Conservation (phyloP, 1,140 invertebrate species). For the Hermetia illucens region DNA sequence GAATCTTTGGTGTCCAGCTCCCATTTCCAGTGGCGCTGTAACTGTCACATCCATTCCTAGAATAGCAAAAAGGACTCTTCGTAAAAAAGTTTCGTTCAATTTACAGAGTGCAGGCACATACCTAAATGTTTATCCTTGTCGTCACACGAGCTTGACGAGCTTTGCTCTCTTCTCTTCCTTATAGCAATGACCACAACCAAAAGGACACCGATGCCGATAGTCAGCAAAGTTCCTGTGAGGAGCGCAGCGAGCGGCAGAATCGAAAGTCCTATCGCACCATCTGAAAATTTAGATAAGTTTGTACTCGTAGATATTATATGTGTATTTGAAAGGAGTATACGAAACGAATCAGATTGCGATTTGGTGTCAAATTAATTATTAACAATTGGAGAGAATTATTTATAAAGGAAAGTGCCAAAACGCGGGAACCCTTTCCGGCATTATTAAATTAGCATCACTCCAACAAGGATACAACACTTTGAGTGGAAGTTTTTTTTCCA, state of each 20-base stretch:
- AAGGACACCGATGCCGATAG: slow-evolving; percentile 43
- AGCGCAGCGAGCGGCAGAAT: slow-evolving; percentile 44
- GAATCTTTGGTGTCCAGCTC: slow-evolving; percentile 40
- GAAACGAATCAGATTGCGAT: too few species aligned
- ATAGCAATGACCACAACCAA: slow-evolving; percentile 43
- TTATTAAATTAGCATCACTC: too few species aligned
- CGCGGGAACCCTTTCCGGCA: too few species aligned
- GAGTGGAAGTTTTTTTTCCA: too few species aligned
- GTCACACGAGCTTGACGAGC: slow-evolving; percentile 21
- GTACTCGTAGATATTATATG: too few species aligned
- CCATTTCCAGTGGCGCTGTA: slow-evolving; percentile 36
- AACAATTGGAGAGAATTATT: too few species aligned
- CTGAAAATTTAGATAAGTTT: slow-evolving; percentile 35
- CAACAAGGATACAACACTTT: too few species aligned
- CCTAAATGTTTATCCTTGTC: slow-evolving; percentile 40
- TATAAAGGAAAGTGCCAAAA: too few species aligned
- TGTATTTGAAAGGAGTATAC: too few species aligned
- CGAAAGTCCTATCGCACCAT: slow-evolving; percentile 40
- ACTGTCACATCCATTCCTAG: slow-evolving; percentile 32
- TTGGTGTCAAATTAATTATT: too few species aligned
- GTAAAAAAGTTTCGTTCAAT: too few species aligned
- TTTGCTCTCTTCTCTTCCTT: slow-evolving; percentile 28
- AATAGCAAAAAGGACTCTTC: slow-evolving; percentile 5
- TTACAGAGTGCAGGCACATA: slow-evolving; percentile 17
- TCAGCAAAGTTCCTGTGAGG: slow-evolving; percentile 42